Percentiles rank a stretch among this genome's conserved stretches.
phyloP scores from a whole-genome alignment of 2,113 vertebrate genomes.

The Spilogale gracilis region DNA sequence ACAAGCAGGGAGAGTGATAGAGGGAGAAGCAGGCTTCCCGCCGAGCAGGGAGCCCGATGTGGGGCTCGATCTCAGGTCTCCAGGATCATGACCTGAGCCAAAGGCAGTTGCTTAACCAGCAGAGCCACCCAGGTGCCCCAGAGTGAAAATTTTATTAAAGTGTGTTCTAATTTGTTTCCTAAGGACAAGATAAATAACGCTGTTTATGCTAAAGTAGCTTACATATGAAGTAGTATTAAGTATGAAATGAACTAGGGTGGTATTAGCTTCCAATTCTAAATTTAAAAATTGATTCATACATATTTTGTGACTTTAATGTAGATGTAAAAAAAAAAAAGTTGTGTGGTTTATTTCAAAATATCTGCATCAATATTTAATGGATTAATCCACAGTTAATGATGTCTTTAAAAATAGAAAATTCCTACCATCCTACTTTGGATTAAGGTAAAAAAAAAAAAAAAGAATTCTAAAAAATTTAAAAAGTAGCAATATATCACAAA shows the following conservation, averaged over 20 bases:
- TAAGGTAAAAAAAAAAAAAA: neutral
- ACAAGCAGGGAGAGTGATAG: no score
- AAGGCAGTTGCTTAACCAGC: no score
- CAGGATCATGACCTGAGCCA: no score
- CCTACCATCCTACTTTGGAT: neutral
- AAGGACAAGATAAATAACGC: neutral
- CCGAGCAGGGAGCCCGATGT: no score
- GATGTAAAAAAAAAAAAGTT: slow-evolving; percentile 10
- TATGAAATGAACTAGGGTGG: neutral
- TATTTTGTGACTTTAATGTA: neutral
- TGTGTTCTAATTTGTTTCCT: neutral
- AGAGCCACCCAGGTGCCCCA: no score
- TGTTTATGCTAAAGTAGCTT: neutral
- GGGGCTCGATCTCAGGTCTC: no score
- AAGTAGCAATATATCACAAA: slow-evolving; percentile 16
- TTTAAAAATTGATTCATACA: neutral
- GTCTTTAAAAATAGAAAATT: slow-evolving; percentile 33
- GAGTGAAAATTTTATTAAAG: no score
- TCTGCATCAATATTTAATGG: neutral
- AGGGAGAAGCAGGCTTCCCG: no score
- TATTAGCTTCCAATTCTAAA: neutral
- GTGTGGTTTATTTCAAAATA: slow-evolving; percentile 36
- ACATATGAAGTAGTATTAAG: neutral
- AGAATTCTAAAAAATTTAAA: slow-evolving; percentile 22
- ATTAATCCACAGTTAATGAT: neutral